Conservation (phyloP, 2,888 invertebrate species). For the Calephelis perditalis region DNA sequence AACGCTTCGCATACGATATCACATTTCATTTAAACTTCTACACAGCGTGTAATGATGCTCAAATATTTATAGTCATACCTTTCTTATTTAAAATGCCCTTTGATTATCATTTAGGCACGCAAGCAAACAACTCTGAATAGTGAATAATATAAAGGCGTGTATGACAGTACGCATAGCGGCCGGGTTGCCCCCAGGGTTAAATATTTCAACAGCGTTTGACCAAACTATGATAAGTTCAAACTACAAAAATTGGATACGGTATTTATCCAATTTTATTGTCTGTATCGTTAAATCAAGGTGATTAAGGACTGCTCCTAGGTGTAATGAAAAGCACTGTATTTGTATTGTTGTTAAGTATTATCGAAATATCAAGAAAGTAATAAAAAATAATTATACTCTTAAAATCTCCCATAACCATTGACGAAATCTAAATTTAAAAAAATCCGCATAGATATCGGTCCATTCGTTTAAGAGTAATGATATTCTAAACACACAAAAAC, state of each 20-base stretch:
- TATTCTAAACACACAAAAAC: no score
- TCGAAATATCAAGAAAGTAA: no score
- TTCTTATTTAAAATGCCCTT: constrained; percentile 38
- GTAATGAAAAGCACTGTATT: no score
- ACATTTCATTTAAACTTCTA: constrained; percentile 9
- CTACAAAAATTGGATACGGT: constrained; percentile 30
- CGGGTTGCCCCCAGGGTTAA: constrained; percentile 46
- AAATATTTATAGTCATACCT: constrained; percentile 27
- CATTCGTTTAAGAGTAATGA: no score
- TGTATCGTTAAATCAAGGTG: no score
- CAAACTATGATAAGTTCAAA: constrained; percentile 38
- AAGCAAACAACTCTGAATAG: constrained; percentile 26
- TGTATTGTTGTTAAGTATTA: no score
- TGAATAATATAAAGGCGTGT: constrained; percentile 35
- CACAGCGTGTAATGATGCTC: constrained; percentile 20
- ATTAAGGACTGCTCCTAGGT: background rate
- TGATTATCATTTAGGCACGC: constrained; percentile 25
- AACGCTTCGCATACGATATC: background rate
- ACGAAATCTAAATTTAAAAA: no score
- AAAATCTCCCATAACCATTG: no score
- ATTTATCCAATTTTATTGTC: background rate
- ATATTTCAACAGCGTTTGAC: constrained; percentile 57
- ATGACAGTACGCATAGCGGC: constrained; percentile 46
- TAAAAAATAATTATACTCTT: no score
- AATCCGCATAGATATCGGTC: no score